Percentiles rank a stretch among this genome's conserved stretches.
Evolutionary conservation across 2,113 vertebrate species (phyloP).

Genomic region (Eptesicus fuscus): DNA sequence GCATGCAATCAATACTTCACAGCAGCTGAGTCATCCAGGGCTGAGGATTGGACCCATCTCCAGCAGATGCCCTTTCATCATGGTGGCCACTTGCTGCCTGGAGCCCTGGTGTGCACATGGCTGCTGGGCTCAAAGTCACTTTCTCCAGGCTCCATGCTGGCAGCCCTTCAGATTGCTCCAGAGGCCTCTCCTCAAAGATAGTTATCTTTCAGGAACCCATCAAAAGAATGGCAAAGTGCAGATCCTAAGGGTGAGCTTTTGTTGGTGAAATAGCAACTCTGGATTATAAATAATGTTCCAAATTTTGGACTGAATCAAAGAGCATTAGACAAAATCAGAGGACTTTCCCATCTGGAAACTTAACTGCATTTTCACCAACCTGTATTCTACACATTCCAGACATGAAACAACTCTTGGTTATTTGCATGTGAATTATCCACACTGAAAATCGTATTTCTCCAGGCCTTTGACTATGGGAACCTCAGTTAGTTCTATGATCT

Average conservation of each 20-base stretch:
- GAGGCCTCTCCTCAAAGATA: not conserved
- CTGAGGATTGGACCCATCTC: not conserved
- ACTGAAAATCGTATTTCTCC: not conserved
- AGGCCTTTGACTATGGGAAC: not conserved
- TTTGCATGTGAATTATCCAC: not conserved
- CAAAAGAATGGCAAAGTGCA: not conserved
- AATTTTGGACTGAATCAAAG: not conserved
- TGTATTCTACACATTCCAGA: not conserved
- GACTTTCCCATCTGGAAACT: not conserved
- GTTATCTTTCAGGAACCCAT: not conserved
- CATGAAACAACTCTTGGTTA: not conserved
- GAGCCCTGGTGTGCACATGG: not conserved
- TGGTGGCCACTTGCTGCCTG: not conserved
- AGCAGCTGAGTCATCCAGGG: conserved; percentile 40
- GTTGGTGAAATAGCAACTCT: conserved; percentile 7
- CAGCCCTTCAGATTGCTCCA: not conserved
- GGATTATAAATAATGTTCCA: not conserved
- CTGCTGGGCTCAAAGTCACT: not conserved
- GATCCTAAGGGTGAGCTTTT: not conserved
- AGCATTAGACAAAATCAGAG: not conserved
- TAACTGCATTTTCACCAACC: not conserved
- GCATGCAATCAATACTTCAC: conserved; percentile 57
- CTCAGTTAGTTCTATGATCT: not conserved
- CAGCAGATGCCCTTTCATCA: conserved; percentile 30
- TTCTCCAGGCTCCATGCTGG: not conserved